Base-by-base conservation (phyloP, 2,113 vertebrate species). In the Paralichthys olivaceus region DNA sequence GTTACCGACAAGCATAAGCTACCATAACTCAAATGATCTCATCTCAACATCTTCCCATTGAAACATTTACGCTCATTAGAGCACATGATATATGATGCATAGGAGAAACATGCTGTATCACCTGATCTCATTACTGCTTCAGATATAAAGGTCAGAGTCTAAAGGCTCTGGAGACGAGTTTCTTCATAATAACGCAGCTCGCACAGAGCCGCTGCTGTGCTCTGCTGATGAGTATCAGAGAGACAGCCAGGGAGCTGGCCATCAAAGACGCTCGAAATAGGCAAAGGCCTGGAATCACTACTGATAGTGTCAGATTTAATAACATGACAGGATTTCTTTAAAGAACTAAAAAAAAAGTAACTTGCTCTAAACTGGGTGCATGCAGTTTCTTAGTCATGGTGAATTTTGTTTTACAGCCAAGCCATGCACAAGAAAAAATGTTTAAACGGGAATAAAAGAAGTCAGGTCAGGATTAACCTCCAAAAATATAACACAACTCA, bases 241-340 rank as follows among this genome's bases (percentile, higher is more conserved):
- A 90, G 80, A 84, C 79, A 86, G 69, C 60, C 74, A 69, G 82
- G 83, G 85, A 86, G 67, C 74, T 61, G 70, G 77, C 77, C 78
- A 80, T 87, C 49, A 75, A 83, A 83, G 72, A 84, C 25, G 57
- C 81, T 72, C 22, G 49, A 79, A 90, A 89, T 78, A 88, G 80
- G 54, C 77, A 78, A 68, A 85, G 91, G 86, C 72, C 86, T 88
- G 91, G 81, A 83, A 75, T 90, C 77, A 75, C 74, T 64, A 77
- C 82, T 80, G 87, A 90, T 77, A 81, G 34, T 85, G 85, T 90
- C 85, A 91, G 57, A 84, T 89, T 79, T 77, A 90, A 87, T 90
- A 85, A 89, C 70, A 70, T 65, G 72, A 89, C 74, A 77, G 60
- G 69, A 68, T 80, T 66, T 71, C 58, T 80, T 75, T 55, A 72